Percentiles rank a stretch among this genome's conserved stretches.
Conservation (phyloP, 2,113 vertebrate genomes). For the Orthochromis indermauri region DNA sequence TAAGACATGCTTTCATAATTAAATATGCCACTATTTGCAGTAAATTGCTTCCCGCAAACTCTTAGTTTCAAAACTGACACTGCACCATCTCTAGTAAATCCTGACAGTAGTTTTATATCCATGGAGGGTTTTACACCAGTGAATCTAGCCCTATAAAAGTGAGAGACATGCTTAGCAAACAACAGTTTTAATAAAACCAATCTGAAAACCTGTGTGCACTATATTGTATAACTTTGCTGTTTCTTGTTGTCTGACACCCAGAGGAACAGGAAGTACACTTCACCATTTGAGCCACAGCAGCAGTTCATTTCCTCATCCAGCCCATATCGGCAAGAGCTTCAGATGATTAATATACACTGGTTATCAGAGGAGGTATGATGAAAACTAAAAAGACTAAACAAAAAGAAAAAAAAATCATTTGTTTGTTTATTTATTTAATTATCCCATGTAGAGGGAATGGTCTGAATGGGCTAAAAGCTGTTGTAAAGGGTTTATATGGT, state of each 20-base stretch:
- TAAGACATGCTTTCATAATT: neutral
- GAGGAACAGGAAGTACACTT: constrained; percentile 48
- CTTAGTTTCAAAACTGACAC: neutral
- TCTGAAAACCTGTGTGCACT: neutral
- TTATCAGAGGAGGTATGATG: constrained; percentile 67
- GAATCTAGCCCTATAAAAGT: neutral
- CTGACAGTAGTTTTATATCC: neutral
- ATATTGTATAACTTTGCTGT: neutral
- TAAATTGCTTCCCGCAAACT: neutral
- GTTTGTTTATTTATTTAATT: neutral
- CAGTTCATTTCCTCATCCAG: constrained; percentile 21
- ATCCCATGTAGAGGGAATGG: neutral
- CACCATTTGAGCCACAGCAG: constrained; percentile 58
- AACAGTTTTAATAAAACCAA: neutral
- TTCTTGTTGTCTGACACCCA: constrained; percentile 74
- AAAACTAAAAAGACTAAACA: neutral
- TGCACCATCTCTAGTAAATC: neutral
- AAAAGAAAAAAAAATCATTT: neutral
- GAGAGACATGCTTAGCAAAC: neutral
- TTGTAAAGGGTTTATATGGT: neutral
- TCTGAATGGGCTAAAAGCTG: neutral
- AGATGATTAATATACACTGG: constrained; percentile 5
- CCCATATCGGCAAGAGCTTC: constrained; percentile 36
- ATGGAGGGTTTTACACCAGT: neutral
- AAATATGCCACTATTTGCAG: neutral